These are phyloP conservation scores for Pocillopora grandis DNA, from an alignment of 92 coral and sea anemone species.

Conservation along the genomic window DNA sequence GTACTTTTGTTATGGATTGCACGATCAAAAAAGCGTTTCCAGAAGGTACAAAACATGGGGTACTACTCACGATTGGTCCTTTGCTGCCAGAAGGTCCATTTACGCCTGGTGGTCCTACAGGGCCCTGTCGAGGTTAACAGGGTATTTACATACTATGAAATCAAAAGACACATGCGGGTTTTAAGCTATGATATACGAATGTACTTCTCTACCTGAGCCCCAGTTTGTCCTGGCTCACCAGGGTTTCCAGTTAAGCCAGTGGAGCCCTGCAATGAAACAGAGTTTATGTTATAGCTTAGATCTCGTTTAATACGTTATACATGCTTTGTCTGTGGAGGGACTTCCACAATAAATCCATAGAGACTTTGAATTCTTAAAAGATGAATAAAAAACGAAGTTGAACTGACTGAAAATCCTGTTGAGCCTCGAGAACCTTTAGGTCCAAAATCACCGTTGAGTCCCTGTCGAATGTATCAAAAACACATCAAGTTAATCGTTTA, in stretches of 20 bases:
- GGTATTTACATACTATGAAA: neutral
- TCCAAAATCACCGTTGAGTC: constrained; percentile 44
- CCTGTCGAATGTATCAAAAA: constrained; percentile 33
- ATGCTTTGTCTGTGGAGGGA: too few relatives aligned
- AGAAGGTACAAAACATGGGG: neutral
- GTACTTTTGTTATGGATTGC: too few relatives aligned
- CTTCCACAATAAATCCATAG: too few relatives aligned
- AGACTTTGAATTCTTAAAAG: too few relatives aligned
- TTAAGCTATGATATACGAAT: too few relatives aligned
- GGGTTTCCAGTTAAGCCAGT: constrained; percentile 49
- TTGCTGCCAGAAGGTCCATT: constrained; percentile 48
- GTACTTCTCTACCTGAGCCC: constrained; percentile 32
- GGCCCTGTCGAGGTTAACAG: constrained; percentile 47
- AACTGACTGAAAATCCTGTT: constrained; percentile 56
- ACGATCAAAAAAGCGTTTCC: too few relatives aligned
- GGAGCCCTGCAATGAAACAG: constrained; percentile 37
- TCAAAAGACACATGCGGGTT: neutral
- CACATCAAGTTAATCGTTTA: neutral
- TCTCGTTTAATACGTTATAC: too few relatives aligned
- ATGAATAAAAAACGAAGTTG: neutral
- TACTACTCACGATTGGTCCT: constrained; percentile 55
- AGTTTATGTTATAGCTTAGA: neutral
- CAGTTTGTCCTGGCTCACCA: constrained; percentile 59
- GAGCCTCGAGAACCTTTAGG: constrained; percentile 42
- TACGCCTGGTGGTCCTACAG: constrained; percentile 38